Evolutionary conservation across 2,113 vertebrate genomes (phyloP).

Genomic region (Ptyas mucosa): DNA sequence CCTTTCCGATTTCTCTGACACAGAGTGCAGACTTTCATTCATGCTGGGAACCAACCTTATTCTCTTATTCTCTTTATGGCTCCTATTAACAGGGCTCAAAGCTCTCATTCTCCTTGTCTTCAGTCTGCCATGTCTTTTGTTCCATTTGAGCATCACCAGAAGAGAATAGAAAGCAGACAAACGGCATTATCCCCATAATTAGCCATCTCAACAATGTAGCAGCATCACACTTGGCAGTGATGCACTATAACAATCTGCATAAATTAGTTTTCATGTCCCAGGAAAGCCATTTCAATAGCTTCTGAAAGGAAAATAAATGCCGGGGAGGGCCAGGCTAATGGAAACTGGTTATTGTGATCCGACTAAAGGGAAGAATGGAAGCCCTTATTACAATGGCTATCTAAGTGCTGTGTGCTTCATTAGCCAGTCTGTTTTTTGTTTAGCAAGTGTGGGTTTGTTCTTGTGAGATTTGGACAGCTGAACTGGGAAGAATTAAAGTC

Average conservation of each 20-base stretch:
- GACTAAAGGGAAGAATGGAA: conserved; percentile 5
- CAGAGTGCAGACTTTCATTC: conserved; percentile 30
- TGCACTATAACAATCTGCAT: conserved; percentile 58
- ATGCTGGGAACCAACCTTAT: conserved; percentile 39
- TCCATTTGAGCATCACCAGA: conserved; percentile 47
- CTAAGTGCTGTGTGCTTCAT: conserved; percentile 1
- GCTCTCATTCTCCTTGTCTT: conserved; percentile 38
- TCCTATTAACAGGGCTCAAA: conserved; percentile 50
- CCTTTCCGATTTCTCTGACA: conserved; percentile 37
- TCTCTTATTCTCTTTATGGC: conserved; percentile 56
- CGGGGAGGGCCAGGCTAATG: background rate
- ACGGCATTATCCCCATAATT: conserved; percentile 55
- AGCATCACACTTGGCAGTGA: conserved; percentile 12
- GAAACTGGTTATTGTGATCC: conserved; percentile 26
- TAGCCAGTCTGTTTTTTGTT: conserved; percentile 7
- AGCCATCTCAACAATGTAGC: conserved; percentile 49
- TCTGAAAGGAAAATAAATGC: conserved; percentile 42
- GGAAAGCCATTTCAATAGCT: conserved; percentile 44
- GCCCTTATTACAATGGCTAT: background rate
- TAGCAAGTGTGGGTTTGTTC: background rate
- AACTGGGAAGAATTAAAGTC: background rate
- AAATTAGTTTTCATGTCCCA: conserved; percentile 50
- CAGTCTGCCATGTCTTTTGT: conserved; percentile 51
- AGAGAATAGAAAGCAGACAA: conserved; percentile 53
- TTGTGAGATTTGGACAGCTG: background rate